Conservation (phyloP, 1,140 invertebrate species). For the Bemisia tabaci region DNA sequence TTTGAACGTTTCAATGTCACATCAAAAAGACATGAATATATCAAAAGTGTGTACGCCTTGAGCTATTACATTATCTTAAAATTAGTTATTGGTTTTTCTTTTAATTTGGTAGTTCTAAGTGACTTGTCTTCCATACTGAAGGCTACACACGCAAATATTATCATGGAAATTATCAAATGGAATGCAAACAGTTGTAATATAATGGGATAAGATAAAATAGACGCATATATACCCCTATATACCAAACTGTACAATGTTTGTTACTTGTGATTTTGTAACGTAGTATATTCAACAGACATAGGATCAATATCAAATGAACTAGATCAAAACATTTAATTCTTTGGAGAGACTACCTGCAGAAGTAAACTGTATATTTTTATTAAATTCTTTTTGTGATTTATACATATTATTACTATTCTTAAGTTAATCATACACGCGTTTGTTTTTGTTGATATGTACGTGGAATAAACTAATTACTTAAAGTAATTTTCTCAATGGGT, state of each 20-base stretch:
- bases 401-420: no score
- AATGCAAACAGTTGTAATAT: not conserved
- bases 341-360: no score
- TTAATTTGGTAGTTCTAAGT: not conserved
- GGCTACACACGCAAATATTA: not conserved
- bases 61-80: not conserved
- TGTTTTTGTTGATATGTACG: no score
- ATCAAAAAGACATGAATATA: not conserved
- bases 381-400: conserved; percentile 1
- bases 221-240: not conserved
- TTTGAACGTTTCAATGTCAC: not conserved
- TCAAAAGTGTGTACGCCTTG: not conserved
- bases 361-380: not conserved
- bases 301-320: not conserved
- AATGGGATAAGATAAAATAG: not conserved
- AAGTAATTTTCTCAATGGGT: no score
- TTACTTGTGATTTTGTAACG: not conserved
- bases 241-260: not conserved
- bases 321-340: not conserved
- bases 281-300: not conserved
- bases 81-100: not conserved
- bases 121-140: not conserved
- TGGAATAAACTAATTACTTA: no score
- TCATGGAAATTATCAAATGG: not conserved
- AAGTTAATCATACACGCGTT: no score